Conservation (phyloP, 2,888 invertebrate species). For the Aplocera efformata region DNA sequence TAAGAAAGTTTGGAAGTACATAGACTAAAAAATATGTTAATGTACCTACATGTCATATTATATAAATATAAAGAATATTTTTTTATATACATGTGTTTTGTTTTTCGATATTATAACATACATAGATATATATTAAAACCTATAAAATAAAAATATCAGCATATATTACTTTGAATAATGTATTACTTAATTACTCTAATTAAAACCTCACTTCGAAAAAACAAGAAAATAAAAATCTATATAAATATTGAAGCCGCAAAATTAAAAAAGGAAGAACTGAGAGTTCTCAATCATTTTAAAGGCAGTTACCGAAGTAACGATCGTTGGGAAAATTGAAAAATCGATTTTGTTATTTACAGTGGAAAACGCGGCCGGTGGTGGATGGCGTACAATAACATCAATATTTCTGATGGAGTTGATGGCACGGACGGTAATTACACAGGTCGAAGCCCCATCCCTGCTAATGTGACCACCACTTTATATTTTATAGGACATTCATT, state of each 20-base stretch:
- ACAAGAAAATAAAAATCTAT: slow-evolving; percentile 1
- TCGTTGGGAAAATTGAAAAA: slow-evolving; percentile 19
- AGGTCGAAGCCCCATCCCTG: slow-evolving; percentile 1
- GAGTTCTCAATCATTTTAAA: slow-evolving; percentile 3
- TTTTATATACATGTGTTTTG: too few species aligned
- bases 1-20: too few species aligned
- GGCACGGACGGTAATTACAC: slow-evolving; percentile 18
- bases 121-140: too few species aligned
- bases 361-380: slow-evolving; percentile 4
- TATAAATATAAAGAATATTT: too few species aligned
- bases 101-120: too few species aligned
- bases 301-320: slow-evolving; percentile 10
- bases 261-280: neutral
- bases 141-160: too few species aligned
- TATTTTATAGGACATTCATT: slow-evolving; percentile 14
- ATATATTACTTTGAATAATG: too few species aligned
- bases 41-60: too few species aligned
- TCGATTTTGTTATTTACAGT: slow-evolving; percentile 15
- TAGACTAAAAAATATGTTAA: too few species aligned
- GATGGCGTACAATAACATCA: slow-evolving; percentile 16
- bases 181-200: neutral
- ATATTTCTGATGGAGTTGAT: slow-evolving; percentile 18
- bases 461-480: slow-evolving; percentile 21
- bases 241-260: neutral
- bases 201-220: slow-evolving; percentile 1